phyloP scores from a whole-genome alignment of 1,140 invertebrate species.

The Scylla paramamosain region DNA sequence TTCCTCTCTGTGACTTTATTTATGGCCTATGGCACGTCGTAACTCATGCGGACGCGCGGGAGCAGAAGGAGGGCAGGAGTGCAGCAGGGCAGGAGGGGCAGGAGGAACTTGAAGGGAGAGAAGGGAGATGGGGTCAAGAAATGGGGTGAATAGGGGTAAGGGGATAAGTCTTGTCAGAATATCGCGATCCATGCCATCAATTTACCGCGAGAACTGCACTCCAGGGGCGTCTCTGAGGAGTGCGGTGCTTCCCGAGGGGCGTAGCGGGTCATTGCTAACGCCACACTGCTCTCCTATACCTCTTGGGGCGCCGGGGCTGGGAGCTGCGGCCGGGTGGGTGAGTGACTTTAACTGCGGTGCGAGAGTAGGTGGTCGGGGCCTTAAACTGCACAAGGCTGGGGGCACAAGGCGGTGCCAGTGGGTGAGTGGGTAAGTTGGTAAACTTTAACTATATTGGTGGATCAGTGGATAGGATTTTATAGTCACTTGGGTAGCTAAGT shows the following conservation, averaged over 20 bases:
- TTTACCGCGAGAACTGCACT: neutral
- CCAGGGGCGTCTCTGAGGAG: neutral
- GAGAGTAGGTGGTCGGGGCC: no score
- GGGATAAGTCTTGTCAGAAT: neutral
- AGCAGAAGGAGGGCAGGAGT: neutral
- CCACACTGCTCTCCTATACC: neutral
- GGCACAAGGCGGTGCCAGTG: no score
- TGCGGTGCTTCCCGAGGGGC: neutral
- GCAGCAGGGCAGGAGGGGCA: neutral
- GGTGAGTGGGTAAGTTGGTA: no score
- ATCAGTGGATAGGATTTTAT: no score
- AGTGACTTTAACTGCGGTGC: neutral
- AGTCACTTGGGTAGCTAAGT: no score
- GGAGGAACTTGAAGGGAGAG: neutral
- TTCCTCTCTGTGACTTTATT: neutral
- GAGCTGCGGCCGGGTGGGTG: neutral
- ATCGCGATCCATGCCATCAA: neutral
- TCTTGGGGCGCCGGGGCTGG: neutral
- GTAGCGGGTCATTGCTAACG: neutral
- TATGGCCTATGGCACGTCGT: neutral
- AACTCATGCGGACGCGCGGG: neutral
- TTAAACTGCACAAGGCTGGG: no score
- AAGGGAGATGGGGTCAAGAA: neutral
- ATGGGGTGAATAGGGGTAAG: neutral
- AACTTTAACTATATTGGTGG: no score